Evolutionary conservation across 2,113 vertebrate genomes (phyloP), one percentile per base, ranked within the genome.

Genomic region (Tricholaema leucomelas): DNA sequence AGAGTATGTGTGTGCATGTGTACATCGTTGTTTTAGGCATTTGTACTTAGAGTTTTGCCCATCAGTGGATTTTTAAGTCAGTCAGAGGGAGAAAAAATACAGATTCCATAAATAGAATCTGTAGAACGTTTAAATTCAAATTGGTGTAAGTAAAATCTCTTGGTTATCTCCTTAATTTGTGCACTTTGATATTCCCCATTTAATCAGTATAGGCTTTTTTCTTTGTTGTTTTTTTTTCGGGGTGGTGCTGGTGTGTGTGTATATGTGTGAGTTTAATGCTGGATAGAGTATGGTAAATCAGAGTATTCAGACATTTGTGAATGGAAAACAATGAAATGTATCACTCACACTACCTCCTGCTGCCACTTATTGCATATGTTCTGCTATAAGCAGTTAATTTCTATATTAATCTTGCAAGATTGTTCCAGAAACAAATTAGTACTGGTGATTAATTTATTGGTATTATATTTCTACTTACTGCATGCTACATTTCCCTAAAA

Each of bases 1-100:
- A 60, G 6, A 35, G 4, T 54, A 8, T 23, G n/a, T n/a, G 12
- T 31, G 9, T 19, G 1, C 2, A 1, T 21, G 2, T 6, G 3
- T 12, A 8, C 15, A 8, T 48, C 25, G 21, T 63, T 13, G 59
- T 77, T 85, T 76, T 64, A 65, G 33, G 58, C 30, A 20, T 40
- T 15, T 76, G 4, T 54, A 54, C 58, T 73, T 72, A 30, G 27
- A 24, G 1, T 8, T 80, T 70, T 72, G 10, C 40, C 9, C 33
- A 63, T 54, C 0, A 66, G 40, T 5, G 74, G 12, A 40, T 59
- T 91, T 85, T 74, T 48, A 64, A 38, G 58, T 75, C 25, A 71
- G 7, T 71, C 4, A 40, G 19, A 55, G 17, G 54, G 20, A 14
- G 73, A 81, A 54, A 67, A 56, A 9, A 11, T 5, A 46, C 5